A percentile compares a stretch with the other conserved stretches of the same genome.
These are phyloP conservation scores for Craseonycteris thonglongyai DNA, from an alignment of 2,113 vertebrate genomes.

Conservation along the genomic window DNA sequence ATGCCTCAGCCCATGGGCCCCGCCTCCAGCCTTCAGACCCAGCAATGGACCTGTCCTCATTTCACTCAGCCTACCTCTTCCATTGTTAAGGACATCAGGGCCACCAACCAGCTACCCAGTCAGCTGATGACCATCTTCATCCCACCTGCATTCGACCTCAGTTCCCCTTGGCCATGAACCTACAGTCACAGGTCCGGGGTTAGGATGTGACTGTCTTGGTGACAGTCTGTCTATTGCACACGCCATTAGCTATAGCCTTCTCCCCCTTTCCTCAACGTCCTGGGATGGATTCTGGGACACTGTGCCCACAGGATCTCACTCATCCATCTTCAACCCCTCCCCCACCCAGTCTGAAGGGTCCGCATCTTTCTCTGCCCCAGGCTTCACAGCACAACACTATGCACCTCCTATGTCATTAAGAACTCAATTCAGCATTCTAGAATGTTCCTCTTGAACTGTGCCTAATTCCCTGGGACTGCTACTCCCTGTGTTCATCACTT, in stretches of 20 bases:
- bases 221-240: neutral
- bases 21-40: neutral
- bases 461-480: neutral
- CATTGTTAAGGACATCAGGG: neutral
- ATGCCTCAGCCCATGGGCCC: neutral
- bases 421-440: neutral
- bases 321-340: too few species aligned
- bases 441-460: neutral
- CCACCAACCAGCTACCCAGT: neutral
- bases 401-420: neutral
- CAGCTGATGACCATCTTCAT: rapidly evolving
- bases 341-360: neutral
- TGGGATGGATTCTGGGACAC: neutral
- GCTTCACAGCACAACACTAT: neutral
- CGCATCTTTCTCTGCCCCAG: neutral
- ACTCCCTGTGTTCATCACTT: neutral
- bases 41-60: too few species aligned
- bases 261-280: neutral
- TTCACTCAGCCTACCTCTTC: neutral
- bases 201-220: neutral
- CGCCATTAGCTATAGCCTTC: neutral
- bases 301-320: neutral
- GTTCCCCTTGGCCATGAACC: neutral
- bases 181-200: too few species aligned
- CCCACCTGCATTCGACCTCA: neutral